Conservation (phyloP, 2,888 invertebrate species). For the Heterodera filipjevi region DNA sequence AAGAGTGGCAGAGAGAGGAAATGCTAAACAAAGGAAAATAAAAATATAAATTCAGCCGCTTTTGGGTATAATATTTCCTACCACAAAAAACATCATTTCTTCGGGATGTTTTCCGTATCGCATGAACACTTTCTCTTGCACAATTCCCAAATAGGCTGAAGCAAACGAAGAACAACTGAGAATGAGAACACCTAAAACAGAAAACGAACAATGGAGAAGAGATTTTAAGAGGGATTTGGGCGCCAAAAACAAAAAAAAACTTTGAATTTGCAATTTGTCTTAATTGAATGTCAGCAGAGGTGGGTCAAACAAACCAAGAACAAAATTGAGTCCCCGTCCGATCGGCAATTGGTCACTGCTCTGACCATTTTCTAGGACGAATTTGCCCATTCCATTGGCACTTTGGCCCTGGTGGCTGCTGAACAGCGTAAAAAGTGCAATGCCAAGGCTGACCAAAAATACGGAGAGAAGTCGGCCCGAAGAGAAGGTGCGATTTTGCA, state of each 20-base stretch:
- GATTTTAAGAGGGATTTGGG: background rate
- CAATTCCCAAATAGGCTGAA: constrained; percentile 77
- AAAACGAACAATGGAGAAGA: background rate
- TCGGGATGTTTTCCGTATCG: constrained; percentile 76
- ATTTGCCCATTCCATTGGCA: too few relatives aligned
- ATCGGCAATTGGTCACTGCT: background rate
- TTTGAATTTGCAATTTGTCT: too few relatives aligned
- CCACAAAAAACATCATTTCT: constrained; percentile 60
- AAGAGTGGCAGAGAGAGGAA: constrained; percentile 86
- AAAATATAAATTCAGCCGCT: too few relatives aligned
- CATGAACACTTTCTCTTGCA: constrained; percentile 67
- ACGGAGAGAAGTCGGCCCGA: constrained; percentile 85
- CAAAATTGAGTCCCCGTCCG: background rate
- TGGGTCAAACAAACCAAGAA: background rate
- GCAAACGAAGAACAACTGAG: constrained; percentile 84
- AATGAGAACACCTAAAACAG: constrained; percentile 68
- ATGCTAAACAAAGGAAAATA: constrained; percentile 71
- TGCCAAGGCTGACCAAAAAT: constrained; percentile 87
- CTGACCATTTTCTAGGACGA: too few relatives aligned
- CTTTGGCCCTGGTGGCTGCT: background rate
- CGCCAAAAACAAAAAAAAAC: background rate
- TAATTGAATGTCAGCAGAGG: too few relatives aligned
- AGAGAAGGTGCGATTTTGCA: constrained; percentile 77
- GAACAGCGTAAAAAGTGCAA: constrained; percentile 82
- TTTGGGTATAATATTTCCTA: too few relatives aligned